Conservation (phyloP, 2,113 vertebrate species). For the Cacatua alba region DNA sequence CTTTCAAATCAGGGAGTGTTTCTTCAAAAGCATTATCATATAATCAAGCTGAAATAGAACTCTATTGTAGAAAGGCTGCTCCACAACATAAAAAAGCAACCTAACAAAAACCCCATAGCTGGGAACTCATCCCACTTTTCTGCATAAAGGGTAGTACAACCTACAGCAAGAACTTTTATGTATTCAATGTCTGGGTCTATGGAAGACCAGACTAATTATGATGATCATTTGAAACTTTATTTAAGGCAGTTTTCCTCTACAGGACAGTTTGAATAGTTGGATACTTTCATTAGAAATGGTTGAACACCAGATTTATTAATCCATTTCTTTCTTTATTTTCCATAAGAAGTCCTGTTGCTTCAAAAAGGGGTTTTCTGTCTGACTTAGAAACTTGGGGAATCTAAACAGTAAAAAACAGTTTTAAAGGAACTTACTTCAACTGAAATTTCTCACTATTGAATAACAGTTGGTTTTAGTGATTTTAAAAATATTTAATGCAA, state of each 20-base stretch:
- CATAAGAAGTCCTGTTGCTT: background rate
- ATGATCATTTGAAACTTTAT: background rate
- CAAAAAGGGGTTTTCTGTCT: background rate
- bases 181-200: background rate
- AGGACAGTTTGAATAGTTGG: background rate
- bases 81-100: background rate
- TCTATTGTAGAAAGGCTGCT: background rate
- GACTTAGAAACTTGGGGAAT: background rate
- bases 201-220: background rate
- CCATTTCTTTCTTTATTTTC: background rate
- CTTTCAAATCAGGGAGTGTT: rapidly evolving
- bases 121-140: background rate
- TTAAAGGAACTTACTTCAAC: background rate
- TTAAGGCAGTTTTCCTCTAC: background rate
- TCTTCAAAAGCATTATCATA: background rate
- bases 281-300: background rate
- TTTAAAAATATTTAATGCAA: background rate
- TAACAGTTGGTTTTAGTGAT: background rate
- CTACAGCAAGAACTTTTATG: background rate
- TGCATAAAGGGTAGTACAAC: background rate
- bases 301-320: background rate
- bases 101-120: background rate
- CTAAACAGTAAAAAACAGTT: background rate
- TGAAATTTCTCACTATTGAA: background rate
- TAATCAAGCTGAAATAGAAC: background rate